Evolutionary conservation across 1,140 invertebrate species (phyloP).

Genomic region (Atta texana): DNA sequence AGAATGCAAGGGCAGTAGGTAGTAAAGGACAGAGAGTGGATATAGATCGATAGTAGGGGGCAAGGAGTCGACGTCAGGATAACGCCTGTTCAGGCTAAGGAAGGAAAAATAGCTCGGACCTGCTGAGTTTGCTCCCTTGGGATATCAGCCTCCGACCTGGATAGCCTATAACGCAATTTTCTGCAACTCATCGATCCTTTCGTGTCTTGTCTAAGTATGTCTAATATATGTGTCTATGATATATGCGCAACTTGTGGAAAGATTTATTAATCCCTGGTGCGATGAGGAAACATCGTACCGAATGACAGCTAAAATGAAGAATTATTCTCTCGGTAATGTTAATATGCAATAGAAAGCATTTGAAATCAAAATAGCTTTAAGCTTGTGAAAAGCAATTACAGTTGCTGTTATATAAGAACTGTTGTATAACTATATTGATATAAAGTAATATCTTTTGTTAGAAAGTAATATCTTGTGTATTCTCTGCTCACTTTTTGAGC

Average conservation of each 20-base stretch:
- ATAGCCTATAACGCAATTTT: conserved; percentile 63
- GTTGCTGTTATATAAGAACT: neutral
- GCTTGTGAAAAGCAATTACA: neutral
- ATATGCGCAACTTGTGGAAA: conserved; percentile 46
- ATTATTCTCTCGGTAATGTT: conserved; percentile 47
- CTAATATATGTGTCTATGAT: conserved; percentile 59
- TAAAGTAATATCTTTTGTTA: neutral
- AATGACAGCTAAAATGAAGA: conserved; percentile 36
- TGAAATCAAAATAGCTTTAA: neutral
- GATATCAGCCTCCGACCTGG: conserved; percentile 63
- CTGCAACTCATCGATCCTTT: conserved; percentile 69
- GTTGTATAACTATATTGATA: neutral
- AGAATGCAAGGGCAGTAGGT: conserved; percentile 66
- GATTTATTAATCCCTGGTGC: conserved; percentile 60
- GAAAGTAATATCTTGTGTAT: neutral
- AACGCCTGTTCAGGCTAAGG: conserved; percentile 57
- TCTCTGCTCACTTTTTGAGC: neutral
- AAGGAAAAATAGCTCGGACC: conserved; percentile 73
- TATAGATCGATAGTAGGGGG: conserved; percentile 37
- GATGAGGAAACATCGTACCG: neutral
- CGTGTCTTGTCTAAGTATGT: conserved; percentile 61
- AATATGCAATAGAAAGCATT: conserved; percentile 5
- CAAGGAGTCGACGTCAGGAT: conserved; percentile 42
- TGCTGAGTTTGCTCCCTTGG: conserved; percentile 74
- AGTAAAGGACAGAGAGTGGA: conserved; percentile 36